These are phyloP conservation scores for Archaeoteleia sp. DNA, from an alignment of 2,888 invertebrate species.

Conservation along the genomic window DNA sequence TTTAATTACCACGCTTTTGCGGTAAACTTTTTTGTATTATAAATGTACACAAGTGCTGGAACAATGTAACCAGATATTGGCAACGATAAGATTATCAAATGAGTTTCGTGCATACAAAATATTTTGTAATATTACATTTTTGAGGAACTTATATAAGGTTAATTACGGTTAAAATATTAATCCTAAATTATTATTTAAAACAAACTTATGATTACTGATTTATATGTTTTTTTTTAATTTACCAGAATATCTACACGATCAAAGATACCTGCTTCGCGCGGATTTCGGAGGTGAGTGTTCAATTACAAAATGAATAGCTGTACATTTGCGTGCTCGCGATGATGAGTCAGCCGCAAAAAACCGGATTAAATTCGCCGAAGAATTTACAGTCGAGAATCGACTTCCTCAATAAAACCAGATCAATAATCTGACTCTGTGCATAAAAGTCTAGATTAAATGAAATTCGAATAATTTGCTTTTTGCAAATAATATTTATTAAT, in stretches of 20 bases:
- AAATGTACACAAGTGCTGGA: too few relatives aligned
- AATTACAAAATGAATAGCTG: conserved; percentile 29
- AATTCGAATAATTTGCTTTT: conserved; percentile 1
- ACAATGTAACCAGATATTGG: too few relatives aligned
- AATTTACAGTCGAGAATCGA: conserved; percentile 37
- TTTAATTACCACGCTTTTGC: too few relatives aligned
- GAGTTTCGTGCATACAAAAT: too few relatives aligned
- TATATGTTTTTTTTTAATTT: conserved; percentile 56
- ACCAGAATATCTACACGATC: conserved; percentile 77
- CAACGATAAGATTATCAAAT: too few relatives aligned
- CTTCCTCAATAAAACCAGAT: conserved; percentile 24
- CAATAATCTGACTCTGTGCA: conserved; percentile 26
- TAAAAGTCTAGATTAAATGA: too few relatives aligned
- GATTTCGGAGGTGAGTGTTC: conserved; percentile 53
- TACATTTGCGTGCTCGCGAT: conserved; percentile 24
- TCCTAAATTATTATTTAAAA: too few relatives aligned
- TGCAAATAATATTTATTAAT: conserved; percentile 8
- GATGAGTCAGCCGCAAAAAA: conserved; percentile 53
- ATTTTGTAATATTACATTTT: too few relatives aligned
- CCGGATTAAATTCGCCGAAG: conserved; percentile 42
- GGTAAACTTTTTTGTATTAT: too few relatives aligned
- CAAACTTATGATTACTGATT: conserved; percentile 9
- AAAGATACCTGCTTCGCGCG: conserved; percentile 74
- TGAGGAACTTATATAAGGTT: too few relatives aligned
- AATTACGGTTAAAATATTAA: too few relatives aligned